A percentile compares a stretch with the other conserved stretches of the same genome.
Conservation (phyloP, 2,797 vertebrate genomes). For the Chelon labrosus region DNA sequence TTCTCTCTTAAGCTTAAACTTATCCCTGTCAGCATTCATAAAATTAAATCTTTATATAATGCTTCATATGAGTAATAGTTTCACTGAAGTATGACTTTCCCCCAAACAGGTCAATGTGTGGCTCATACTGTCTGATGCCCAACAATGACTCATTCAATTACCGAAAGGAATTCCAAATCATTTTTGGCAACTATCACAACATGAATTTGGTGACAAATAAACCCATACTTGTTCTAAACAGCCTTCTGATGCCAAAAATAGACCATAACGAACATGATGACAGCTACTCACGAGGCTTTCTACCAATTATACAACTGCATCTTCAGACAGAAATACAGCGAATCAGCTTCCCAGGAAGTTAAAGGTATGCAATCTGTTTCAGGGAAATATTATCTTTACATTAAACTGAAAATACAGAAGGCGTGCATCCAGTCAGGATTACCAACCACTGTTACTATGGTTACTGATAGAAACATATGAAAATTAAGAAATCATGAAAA, state of each 20-base stretch:
- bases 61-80: conserved; percentile 5
- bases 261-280: conserved; percentile 4
- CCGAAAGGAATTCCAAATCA: conserved; percentile 24
- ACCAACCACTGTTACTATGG: neutral
- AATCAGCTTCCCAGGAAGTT: neutral
- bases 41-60: conserved; percentile 7
- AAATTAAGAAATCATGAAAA: neutral
- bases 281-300: conserved; percentile 29
- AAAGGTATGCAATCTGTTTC: neutral
- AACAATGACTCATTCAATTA: conserved; percentile 18
- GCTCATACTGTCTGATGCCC: conserved; percentile 13
- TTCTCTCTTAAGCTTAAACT: neutral
- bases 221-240: conserved; percentile 21
- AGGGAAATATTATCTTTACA: neutral
- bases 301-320: neutral
- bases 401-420: neutral
- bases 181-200: no score
- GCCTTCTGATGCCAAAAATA: conserved; percentile 16
- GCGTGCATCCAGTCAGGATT: conserved; percentile 8
- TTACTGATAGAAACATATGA: conserved; percentile 3
- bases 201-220: neutral
- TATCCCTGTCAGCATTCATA: neutral
- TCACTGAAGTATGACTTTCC: conserved; percentile 1
- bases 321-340: conserved; percentile 12
- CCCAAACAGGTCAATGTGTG: neutral